Evolutionary conservation across 35 echinoderm and acorn worm species (phyloP), one percentile per base, ranked within the genome.

Genomic region (Amphiura filiformis): DNA sequence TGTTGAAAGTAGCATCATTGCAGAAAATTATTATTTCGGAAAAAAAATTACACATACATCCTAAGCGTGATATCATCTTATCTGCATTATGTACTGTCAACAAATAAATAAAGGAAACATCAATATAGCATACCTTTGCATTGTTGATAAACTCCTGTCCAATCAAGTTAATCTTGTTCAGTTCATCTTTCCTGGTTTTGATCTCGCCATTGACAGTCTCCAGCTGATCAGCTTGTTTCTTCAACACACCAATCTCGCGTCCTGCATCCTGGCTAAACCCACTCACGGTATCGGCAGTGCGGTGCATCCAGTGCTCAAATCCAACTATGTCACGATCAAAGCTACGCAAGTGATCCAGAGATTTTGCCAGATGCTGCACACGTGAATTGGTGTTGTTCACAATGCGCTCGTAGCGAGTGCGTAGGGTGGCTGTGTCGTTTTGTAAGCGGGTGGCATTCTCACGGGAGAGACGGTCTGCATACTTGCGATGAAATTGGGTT

Each of bases 71-170:
- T n/a, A n/a, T n/a, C n/a, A n/a, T n/a, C n/a, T n/a, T n/a, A n/a
- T n/a, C n/a, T n/a, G n/a, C n/a, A n/a, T n/a, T n/a, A n/a, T n/a
- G n/a, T n/a, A n/a, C n/a, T n/a, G n/a, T n/a, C n/a, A n/a, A n/a
- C n/a, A n/a, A n/a, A n/a, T n/a, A n/a, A n/a, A n/a, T n/a, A n/a
- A n/a, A n/a, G n/a, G n/a, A n/a, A n/a, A n/a, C n/a, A n/a, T n/a
- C n/a, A n/a, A n/a, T n/a, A n/a, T 47, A 17, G 17, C 41, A 47
- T 37, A 99, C 96, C 96, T 99, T 99, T 32, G 89, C 87, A 81
- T 99, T 91, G 80, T 99, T 94, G 75, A 99, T 49, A 75, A 94
- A 94, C 9, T 84, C 84, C 57, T 94, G 96, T 31, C 93, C 96
- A 22, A 65, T 49, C 15, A 88, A 70, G 31, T 94, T 88, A 18